phyloP scores from a whole-genome alignment of 2,888 invertebrate genomes.

The Pedicia rivosa region DNA sequence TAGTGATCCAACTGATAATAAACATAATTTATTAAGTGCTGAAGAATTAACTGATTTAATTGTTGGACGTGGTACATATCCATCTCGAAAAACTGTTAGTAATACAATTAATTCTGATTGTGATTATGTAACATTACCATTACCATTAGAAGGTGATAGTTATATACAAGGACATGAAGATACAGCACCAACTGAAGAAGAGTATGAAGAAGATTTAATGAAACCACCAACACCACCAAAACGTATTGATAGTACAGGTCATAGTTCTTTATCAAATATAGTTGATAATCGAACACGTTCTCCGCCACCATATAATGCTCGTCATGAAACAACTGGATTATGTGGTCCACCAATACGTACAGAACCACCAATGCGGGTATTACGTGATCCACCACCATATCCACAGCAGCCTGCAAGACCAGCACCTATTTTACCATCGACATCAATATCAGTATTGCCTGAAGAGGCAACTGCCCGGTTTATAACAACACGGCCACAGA shows the following conservation, averaged over 20 bases:
- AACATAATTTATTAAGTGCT: slow-evolving; percentile 60
- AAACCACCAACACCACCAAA: slow-evolving; percentile 49
- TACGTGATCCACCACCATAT: slow-evolving; percentile 52
- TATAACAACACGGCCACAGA: slow-evolving; percentile 60
- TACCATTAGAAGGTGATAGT: slow-evolving; percentile 38
- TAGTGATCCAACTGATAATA: slow-evolving; percentile 71
- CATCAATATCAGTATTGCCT: slow-evolving; percentile 32
- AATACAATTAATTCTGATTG: slow-evolving; percentile 77
- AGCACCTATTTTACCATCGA: slow-evolving; percentile 19
- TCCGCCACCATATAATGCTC: slow-evolving; percentile 54
- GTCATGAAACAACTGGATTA: slow-evolving; percentile 40
- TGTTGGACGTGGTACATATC: slow-evolving; percentile 64
- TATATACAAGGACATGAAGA: slow-evolving; percentile 42
- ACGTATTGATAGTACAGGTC: slow-evolving; percentile 43
- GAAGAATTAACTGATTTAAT: slow-evolving; percentile 72
- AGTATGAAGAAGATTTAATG: slow-evolving; percentile 30
- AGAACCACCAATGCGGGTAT: slow-evolving; percentile 18
- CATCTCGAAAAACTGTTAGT: slow-evolving; percentile 60
- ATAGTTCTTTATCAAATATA: slow-evolving; percentile 33
- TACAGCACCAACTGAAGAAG: slow-evolving; percentile 41
- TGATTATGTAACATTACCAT: slow-evolving; percentile 69
- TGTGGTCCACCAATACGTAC: slow-evolving; percentile 24
- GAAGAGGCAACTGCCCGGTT: slow-evolving; percentile 62
- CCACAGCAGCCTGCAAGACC: slow-evolving; percentile 24
- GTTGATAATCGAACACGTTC: slow-evolving; percentile 30